Evolutionary conservation across 2,888 invertebrate genomes (phyloP).

Genomic region (Drosophila testacea): DNA sequence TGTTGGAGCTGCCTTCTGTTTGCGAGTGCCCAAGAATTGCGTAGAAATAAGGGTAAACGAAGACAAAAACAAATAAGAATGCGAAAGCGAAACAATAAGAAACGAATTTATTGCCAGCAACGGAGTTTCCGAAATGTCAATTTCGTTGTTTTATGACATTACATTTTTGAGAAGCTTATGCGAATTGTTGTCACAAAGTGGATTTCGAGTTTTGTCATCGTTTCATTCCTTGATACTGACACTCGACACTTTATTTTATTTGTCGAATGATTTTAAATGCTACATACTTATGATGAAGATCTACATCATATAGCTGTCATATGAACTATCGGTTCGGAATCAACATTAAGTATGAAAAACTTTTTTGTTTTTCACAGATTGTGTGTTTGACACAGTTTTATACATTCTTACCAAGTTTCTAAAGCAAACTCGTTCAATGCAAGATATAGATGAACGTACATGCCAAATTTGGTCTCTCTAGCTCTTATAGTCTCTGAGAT

Average conservation of each 20-base stretch:
- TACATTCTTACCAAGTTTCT: no score
- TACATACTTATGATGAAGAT: no score
- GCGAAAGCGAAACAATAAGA: slow-evolving; percentile 32
- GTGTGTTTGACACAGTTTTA: no score
- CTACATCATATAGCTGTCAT: no score
- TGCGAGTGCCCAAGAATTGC: slow-evolving; percentile 51
- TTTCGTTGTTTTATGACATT: slow-evolving; percentile 72
- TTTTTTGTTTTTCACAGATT: no score
- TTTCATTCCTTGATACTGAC: background rate
- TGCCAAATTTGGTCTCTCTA: no score
- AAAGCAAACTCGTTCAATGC: no score
- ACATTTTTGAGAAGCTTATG: slow-evolving; percentile 77
- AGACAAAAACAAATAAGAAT: slow-evolving; percentile 14
- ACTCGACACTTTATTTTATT: slow-evolving; percentile 40
- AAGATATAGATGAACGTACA: no score
- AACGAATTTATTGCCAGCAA: slow-evolving; percentile 72
- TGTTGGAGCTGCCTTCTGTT: slow-evolving; percentile 61
- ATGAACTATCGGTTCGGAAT: no score
- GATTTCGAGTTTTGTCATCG: slow-evolving; percentile 58
- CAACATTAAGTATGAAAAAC: no score
- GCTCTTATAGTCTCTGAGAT: no score
- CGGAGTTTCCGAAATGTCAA: slow-evolving; percentile 79
- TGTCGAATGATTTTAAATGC: slow-evolving; percentile 37
- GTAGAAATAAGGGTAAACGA: slow-evolving; percentile 45
- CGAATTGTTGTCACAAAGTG: slow-evolving; percentile 72